Evolutionary conservation across 1,140 invertebrate species (phyloP).

Genomic region (Leptinotarsa undecemlineata): DNA sequence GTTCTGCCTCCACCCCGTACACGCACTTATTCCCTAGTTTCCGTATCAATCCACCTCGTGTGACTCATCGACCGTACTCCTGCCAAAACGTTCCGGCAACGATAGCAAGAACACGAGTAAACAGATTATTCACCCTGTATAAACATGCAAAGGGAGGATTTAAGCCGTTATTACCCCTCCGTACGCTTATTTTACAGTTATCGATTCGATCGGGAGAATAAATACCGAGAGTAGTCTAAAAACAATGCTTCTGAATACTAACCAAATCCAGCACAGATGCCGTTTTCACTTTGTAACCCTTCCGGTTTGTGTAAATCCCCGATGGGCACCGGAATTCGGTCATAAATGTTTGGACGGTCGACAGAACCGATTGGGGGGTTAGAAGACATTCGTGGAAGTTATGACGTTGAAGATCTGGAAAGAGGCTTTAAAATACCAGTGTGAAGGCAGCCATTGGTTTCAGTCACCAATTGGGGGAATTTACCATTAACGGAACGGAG

Average conservation of each 20-base stretch:
- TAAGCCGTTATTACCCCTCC: slow-evolving; percentile 7
- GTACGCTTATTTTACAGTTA: slow-evolving; percentile 1
- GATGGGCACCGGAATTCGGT: neutral
- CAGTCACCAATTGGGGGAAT: no score
- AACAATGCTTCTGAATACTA: neutral
- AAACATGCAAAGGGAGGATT: slow-evolving; percentile 36
- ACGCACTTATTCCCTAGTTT: neutral
- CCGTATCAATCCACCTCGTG: neutral
- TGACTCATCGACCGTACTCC: neutral
- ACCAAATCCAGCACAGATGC: neutral
- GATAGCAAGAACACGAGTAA: neutral
- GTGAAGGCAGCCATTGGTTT: no score
- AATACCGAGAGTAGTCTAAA: neutral
- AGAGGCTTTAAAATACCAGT: no score
- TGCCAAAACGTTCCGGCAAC: neutral
- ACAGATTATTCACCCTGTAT: slow-evolving; percentile 31
- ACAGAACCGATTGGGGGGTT: no score
- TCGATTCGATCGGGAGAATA: neutral
- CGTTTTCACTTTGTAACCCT: neutral
- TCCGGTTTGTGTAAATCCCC: neutral
- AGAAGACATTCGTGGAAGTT: no score
- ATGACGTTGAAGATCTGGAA: no score
- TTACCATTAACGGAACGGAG: no score
- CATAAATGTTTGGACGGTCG: neutral
- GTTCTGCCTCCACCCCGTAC: no score